phyloP scores from a whole-genome alignment of 2,888 invertebrate genomes.

The Siphlonurus alternatus region DNA sequence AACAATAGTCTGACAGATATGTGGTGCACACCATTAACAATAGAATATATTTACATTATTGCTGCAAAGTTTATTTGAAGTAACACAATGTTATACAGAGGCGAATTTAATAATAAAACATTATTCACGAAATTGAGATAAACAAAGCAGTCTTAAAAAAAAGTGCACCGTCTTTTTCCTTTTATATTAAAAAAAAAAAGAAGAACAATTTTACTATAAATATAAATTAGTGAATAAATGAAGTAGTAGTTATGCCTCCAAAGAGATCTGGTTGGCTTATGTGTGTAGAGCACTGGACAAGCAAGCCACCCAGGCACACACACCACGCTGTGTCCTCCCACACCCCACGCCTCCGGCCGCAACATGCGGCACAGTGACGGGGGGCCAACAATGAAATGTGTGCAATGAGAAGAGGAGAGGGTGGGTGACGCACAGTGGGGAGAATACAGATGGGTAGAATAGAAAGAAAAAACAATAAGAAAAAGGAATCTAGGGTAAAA shows the following conservation, averaged over 20 bases:
- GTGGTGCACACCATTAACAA: no score
- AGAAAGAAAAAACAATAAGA: neutral
- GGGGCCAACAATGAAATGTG: neutral
- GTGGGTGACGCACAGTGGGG: neutral
- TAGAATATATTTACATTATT: no score
- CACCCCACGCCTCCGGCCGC: neutral
- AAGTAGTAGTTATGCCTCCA: neutral
- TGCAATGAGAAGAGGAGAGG: neutral
- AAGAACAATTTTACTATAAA: neutral
- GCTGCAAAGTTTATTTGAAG: no score
- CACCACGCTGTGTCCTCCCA: neutral
- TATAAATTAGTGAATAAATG: neutral
- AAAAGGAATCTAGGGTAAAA: neutral
- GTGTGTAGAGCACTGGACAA: neutral
- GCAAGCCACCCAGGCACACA: neutral
- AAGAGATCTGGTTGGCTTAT: slow-evolving; percentile 1
- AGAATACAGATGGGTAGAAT: neutral
- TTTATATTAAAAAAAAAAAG: neutral
- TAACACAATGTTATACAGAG: no score
- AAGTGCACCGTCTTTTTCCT: neutral
- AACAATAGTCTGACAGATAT: no score
- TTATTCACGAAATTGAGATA: no score
- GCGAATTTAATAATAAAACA: no score
- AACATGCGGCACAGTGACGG: no score
- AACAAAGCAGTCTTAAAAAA: neutral